Conservation (phyloP, 1,140 invertebrate genomes). For the Agrilus planipennis region DNA sequence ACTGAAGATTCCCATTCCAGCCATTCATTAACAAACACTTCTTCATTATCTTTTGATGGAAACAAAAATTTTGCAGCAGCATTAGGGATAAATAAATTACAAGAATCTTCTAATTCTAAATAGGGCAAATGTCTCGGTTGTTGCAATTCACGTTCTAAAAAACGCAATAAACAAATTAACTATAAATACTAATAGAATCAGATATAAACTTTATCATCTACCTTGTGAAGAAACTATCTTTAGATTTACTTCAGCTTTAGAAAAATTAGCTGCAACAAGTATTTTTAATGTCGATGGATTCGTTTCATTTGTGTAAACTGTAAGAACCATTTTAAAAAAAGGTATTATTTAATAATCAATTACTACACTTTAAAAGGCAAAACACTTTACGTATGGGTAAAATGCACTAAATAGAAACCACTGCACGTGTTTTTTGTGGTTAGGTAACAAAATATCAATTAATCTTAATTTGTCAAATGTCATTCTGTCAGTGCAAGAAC, state of each 20-base stretch:
- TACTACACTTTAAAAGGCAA: too few species aligned
- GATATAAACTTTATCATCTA: slow-evolving; percentile 29
- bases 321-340: too few species aligned
- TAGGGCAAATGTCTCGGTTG: slow-evolving; percentile 36
- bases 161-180: slow-evolving; percentile 12
- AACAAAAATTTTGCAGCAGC: slow-evolving; percentile 43
- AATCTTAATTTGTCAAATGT: too few species aligned
- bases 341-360: too few species aligned
- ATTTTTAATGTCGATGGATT: slow-evolving; percentile 61
- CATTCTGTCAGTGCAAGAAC: too few species aligned
- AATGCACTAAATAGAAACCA: too few species aligned
- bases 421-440: too few species aligned
- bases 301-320: slow-evolving; percentile 53
- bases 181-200: slow-evolving; percentile 5
- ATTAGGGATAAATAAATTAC: slow-evolving; percentile 42
- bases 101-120: slow-evolving; percentile 36
- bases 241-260: slow-evolving; percentile 40
- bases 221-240: slow-evolving; percentile 43
- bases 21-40: slow-evolving; percentile 45
- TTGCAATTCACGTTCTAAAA: slow-evolving; percentile 26
- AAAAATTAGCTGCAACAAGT: slow-evolving; percentile 50
- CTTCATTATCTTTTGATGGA: slow-evolving; percentile 29
- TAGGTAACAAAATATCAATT: too few species aligned
- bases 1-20: slow-evolving; percentile 63
- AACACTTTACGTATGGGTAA: too few species aligned